Conservation (phyloP, 2,888 invertebrate genomes). For the Argyresthia albistria region DNA sequence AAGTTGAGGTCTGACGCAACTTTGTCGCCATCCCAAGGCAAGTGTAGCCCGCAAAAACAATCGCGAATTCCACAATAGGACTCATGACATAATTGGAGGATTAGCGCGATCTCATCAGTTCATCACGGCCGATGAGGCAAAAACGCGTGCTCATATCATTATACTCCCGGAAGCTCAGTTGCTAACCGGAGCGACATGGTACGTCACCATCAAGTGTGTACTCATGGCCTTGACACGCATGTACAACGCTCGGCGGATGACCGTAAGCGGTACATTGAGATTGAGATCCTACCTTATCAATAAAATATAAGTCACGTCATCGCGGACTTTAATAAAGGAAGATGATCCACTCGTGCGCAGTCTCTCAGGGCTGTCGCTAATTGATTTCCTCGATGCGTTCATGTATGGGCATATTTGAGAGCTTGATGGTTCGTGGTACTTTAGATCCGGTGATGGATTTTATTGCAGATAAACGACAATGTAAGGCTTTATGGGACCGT, state of each 20-base stretch:
- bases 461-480: no score
- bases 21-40: constrained; percentile 11
- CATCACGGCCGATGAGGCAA: constrained; percentile 9
- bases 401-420: background rate
- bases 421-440: no score
- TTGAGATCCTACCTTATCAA: constrained; percentile 36
- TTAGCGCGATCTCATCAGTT: background rate
- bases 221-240: constrained; percentile 46
- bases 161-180: constrained; percentile 41
- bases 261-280: constrained; percentile 30
- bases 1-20: constrained; percentile 25
- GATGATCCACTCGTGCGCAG: no score
- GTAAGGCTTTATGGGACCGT: no score
- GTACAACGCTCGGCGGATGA: constrained; percentile 26
- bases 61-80: background rate
- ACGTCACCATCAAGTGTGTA: constrained; percentile 18
- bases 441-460: no score
- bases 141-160: constrained; percentile 18
- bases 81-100: background rate
- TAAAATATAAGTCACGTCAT: constrained; percentile 33
- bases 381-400: background rate
- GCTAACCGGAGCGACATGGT: constrained; percentile 17
- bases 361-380: constrained; percentile 1
- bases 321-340: constrained; percentile 6
- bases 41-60: background rate